phyloP scores from a whole-genome alignment of 2,797 vertebrate genomes.

The Pangasius macronema region DNA sequence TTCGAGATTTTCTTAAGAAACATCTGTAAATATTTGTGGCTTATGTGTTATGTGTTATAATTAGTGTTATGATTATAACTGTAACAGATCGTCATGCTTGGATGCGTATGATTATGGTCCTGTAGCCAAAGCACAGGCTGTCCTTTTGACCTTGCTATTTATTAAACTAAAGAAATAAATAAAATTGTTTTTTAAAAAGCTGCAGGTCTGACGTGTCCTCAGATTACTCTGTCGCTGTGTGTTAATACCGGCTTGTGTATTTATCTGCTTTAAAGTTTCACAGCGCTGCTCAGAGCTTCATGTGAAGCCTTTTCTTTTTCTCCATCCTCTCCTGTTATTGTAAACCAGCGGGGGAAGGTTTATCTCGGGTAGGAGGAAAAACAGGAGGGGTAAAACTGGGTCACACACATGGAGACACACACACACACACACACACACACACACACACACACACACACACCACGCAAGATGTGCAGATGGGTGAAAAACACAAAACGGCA shows the following conservation, averaged over 20 bases:
- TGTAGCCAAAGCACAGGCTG: not conserved
- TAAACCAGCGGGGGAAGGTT: slow-evolving; percentile 53
- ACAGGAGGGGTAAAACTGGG: slow-evolving; percentile 73
- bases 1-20: not conserved
- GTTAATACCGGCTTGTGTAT: not conserved
- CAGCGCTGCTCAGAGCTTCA: not conserved
- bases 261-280: not conserved
- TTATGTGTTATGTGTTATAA: too few species aligned
- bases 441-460: slow-evolving; percentile 58
- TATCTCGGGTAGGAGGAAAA: slow-evolving; percentile 49
- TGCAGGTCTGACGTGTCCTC: not conserved
- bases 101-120: not conserved
- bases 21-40: not conserved
- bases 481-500: slow-evolving; percentile 64
- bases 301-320: slow-evolving; percentile 17
- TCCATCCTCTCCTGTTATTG: slow-evolving; percentile 26
- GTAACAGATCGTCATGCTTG: not conserved
- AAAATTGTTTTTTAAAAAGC: too few species aligned
- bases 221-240: not conserved
- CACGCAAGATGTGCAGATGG: slow-evolving; percentile 73
- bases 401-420: slow-evolving; percentile 62
- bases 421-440: slow-evolving; percentile 58
- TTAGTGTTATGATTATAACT: not conserved
- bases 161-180: not conserved
- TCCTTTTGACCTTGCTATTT: not conserved